These are phyloP conservation scores for Triplophysa tibetana DNA, from an alignment of 2,113 vertebrate species.

Conservation along the genomic window DNA sequence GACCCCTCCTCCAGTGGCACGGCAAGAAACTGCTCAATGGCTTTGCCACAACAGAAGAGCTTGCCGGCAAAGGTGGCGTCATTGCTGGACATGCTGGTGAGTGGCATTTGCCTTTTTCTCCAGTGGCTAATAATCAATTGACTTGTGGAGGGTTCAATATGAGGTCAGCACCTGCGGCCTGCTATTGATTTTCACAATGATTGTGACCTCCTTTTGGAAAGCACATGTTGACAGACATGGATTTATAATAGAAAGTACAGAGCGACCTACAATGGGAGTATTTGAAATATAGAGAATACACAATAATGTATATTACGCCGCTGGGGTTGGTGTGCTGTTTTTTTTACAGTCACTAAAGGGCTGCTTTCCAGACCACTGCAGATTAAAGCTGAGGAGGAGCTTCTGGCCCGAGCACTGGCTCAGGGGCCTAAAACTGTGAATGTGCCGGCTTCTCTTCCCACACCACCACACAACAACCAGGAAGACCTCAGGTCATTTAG, in stretches of 20 bases:
- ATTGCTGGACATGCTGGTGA: slow-evolving; percentile 82
- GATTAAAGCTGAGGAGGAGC: slow-evolving; percentile 87
- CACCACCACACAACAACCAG: slow-evolving; percentile 95
- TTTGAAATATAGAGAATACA: too few relatives aligned
- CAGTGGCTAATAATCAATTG: not conserved
- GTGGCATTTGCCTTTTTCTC: not conserved
- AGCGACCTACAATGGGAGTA: not conserved
- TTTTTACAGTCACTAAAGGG: slow-evolving; percentile 82
- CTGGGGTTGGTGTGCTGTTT: not conserved
- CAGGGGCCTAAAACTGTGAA: slow-evolving; percentile 89
- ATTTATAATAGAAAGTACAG: too few relatives aligned
- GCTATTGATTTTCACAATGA: too few relatives aligned
- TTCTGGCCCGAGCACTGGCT: slow-evolving; percentile 82
- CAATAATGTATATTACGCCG: too few relatives aligned
- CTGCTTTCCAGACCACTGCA: slow-evolving; percentile 88
- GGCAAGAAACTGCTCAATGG: slow-evolving; percentile 94
- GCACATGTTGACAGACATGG: too few relatives aligned
- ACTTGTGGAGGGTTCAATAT: too few relatives aligned
- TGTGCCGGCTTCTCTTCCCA: slow-evolving; percentile 93
- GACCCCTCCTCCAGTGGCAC: slow-evolving; percentile 88
- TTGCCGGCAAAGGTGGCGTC: slow-evolving; percentile 84
- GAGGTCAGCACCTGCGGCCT: too few relatives aligned
- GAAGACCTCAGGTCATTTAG: slow-evolving; percentile 86
- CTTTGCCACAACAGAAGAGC: slow-evolving; percentile 90
- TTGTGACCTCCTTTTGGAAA: too few relatives aligned